Conservation (phyloP, 1,140 invertebrate genomes). For the Zaprionus ghesquierei region DNA sequence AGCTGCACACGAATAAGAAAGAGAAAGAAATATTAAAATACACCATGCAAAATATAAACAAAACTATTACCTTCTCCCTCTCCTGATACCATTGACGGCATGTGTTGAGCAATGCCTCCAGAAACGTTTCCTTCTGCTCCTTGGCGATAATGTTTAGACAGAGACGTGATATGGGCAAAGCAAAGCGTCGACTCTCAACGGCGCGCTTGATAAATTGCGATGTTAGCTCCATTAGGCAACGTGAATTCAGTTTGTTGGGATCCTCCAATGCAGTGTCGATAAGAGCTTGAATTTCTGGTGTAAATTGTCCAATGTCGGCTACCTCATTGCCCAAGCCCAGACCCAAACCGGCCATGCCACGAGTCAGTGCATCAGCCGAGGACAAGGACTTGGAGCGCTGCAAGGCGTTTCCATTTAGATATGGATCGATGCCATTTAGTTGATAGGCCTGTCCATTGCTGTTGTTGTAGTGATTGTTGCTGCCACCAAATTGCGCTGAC, state of each 20-base stretch:
- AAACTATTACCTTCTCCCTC: conserved; percentile 85
- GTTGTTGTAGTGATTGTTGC: conserved; percentile 45
- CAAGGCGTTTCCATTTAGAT: conserved; percentile 68
- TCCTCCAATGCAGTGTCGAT: conserved; percentile 90
- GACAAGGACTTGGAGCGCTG: conserved; percentile 92
- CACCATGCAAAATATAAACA: background rate
- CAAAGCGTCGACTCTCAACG: conserved; percentile 90
- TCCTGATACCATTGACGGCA: conserved; percentile 96
- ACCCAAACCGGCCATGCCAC: conserved; percentile 85
- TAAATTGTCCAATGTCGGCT: conserved; percentile 89
- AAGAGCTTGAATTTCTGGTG: conserved; percentile 87
- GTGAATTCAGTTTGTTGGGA: conserved; percentile 90
- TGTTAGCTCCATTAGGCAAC: conserved; percentile 92
- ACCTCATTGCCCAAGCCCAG: conserved; percentile 85
- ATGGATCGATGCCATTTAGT: conserved; percentile 82
- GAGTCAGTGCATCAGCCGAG: conserved; percentile 87
- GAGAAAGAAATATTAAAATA: background rate
- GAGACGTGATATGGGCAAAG: conserved; percentile 90
- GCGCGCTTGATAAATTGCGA: conserved; percentile 90
- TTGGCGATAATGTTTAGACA: conserved; percentile 93
- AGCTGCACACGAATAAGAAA: conserved; percentile 48
- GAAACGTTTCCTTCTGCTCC: conserved; percentile 93
- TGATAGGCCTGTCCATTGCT: conserved; percentile 63
- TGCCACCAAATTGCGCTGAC: conserved; percentile 11
- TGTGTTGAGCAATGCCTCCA: conserved; percentile 93